A percentile compares a stretch with the other conserved stretches of the same genome.
Conservation (phyloP, 2,797 vertebrate species). For the Etheostoma nigrum region DNA sequence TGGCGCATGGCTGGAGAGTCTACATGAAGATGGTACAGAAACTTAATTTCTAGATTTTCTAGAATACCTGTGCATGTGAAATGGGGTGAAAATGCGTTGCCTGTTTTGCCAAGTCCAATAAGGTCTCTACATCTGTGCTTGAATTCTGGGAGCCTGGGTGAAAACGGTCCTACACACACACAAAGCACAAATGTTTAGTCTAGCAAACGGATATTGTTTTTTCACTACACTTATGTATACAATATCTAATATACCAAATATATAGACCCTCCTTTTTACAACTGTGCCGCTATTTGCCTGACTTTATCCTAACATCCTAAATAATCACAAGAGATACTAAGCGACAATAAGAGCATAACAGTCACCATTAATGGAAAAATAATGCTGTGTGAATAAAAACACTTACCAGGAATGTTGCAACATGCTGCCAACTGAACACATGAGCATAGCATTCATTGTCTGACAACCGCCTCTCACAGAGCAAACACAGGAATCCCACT, state of each 20-base stretch:
- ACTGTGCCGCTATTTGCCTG: neutral
- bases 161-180: conserved; percentile 48
- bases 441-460: conserved; percentile 39
- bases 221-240: neutral
- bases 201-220: too few species aligned
- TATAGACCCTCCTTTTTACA: neutral
- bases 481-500: conserved; percentile 66
- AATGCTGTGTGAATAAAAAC: neutral
- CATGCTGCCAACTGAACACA: conserved; percentile 67
- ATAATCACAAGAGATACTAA: neutral
- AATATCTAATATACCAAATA: neutral
- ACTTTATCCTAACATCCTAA: neutral
- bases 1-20: neutral
- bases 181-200: neutral
- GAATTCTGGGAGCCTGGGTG: conserved; percentile 67
- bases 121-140: conserved; percentile 20
- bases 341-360: neutral
- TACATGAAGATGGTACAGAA: neutral
- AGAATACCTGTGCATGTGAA: conserved; percentile 63
- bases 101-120: conserved; percentile 77
- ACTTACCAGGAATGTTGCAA: conserved; percentile 70
- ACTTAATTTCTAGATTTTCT: fast-evolving
- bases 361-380: neutral
- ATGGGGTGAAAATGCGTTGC: conserved; percentile 36
- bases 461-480: conserved; percentile 62